Percentiles rank a stretch among this genome's conserved stretches.
Evolutionary conservation across 2,888 invertebrate species (phyloP).

Genomic region (Harpalus rufipes): DNA sequence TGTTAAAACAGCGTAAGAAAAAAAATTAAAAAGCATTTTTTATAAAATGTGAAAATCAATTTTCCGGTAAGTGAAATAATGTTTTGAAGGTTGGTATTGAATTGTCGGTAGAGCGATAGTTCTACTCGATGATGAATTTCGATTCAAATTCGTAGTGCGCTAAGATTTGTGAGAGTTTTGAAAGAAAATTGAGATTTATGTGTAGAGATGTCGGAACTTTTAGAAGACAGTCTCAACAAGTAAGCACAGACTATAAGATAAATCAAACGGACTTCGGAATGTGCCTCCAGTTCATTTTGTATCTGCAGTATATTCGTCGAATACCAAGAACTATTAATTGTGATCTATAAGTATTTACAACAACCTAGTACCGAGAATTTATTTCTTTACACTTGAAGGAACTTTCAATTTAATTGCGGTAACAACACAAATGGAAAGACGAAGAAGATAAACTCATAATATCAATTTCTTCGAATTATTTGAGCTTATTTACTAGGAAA

Average conservation of each 20-base stretch:
- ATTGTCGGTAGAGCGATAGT: neutral
- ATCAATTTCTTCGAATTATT: too few species aligned
- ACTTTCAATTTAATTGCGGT: neutral
- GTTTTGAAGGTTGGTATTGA: neutral
- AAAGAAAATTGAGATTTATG: conserved; percentile 57
- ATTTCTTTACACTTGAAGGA: neutral
- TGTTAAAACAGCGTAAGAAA: too few species aligned
- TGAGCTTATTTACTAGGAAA: too few species aligned
- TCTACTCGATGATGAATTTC: conserved; percentile 45
- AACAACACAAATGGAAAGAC: neutral
- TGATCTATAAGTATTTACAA: conserved; percentile 24
- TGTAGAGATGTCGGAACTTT: conserved; percentile 44
- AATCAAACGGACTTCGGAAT: conserved; percentile 55
- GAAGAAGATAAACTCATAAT: neutral
- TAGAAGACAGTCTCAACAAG: conserved; percentile 57
- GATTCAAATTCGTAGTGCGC: conserved; percentile 42
- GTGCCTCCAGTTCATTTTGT: conserved; percentile 48
- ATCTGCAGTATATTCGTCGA: conserved; percentile 47
- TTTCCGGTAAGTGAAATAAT: too few species aligned
- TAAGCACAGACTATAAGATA: conserved; percentile 49
- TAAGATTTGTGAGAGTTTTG: conserved; percentile 56
- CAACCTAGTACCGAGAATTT: neutral
- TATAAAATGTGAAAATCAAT: too few species aligned
- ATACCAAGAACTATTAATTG: conserved; percentile 25
- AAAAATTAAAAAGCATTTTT: too few species aligned